These are phyloP conservation scores for Pristionchus fissidentatus DNA, from an alignment of 2,888 invertebrate genomes.

Conservation along the genomic window DNA sequence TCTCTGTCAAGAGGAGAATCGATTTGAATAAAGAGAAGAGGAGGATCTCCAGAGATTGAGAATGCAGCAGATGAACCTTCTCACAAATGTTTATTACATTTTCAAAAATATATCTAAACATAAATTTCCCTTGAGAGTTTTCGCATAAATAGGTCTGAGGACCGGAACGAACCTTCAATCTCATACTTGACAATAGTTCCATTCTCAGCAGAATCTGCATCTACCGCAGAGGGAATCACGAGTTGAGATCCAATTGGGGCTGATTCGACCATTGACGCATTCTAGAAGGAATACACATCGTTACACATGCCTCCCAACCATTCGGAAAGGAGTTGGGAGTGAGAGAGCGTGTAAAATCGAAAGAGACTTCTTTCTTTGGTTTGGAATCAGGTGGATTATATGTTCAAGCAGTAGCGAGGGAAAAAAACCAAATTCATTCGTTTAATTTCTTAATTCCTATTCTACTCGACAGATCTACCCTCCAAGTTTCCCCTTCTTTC, in stretches of 20 bases:
- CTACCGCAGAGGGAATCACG: conserved; percentile 39
- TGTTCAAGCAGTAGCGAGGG: too few relatives aligned
- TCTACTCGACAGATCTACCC: neutral
- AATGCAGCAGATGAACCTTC: neutral
- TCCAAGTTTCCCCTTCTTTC: neutral
- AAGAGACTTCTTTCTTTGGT: too few relatives aligned
- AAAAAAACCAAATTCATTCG: too few relatives aligned
- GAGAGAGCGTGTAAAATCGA: too few relatives aligned
- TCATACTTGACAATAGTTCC: conserved; percentile 21
- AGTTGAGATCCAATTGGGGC: conserved; percentile 20
- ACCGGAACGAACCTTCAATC: conserved; percentile 14
- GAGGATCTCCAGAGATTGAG: conserved; percentile 36
- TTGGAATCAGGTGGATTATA: too few relatives aligned
- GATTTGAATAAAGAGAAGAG: conserved; percentile 29
- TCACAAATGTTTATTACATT: neutral
- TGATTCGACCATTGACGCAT: neutral
- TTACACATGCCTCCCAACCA: too few relatives aligned
- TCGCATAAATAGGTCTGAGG: neutral
- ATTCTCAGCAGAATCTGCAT: conserved; percentile 39
- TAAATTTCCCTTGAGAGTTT: neutral
- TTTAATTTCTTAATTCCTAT: too few relatives aligned
- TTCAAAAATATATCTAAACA: neutral
- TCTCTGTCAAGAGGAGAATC: conserved; percentile 16
- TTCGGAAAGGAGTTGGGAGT: too few relatives aligned
- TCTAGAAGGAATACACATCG: neutral